Percentiles rank a stretch among this genome's conserved stretches.
phyloP scores from a whole-genome alignment of 2,113 vertebrate species.

The Empidonax alnorum region DNA sequence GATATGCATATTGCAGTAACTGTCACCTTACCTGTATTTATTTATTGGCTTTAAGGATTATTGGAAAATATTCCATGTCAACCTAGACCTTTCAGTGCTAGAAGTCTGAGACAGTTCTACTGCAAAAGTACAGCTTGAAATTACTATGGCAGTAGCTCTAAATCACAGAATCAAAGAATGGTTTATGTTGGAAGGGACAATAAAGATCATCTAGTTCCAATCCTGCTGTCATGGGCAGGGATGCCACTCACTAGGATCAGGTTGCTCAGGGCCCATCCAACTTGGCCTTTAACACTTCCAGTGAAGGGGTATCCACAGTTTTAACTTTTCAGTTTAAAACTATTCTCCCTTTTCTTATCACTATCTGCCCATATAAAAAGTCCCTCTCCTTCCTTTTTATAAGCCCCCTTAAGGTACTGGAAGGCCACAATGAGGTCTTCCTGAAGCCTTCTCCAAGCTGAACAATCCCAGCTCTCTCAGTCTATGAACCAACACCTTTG shows the following conservation, averaged over 20 bases:
- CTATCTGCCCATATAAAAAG: not conserved
- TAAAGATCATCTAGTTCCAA: not conserved
- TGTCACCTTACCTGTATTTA: not conserved
- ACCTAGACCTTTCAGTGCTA: not conserved
- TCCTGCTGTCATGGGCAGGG: not conserved
- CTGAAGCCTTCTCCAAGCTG: not conserved
- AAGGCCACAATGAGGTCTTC: not conserved
- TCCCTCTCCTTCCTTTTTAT: not conserved
- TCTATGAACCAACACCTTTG: not conserved
- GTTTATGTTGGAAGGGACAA: not conserved
- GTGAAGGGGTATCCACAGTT: not conserved
- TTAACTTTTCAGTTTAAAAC: not conserved
- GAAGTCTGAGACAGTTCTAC: not conserved
- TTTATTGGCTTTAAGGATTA: not conserved
- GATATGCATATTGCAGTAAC: not conserved
- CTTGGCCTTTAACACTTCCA: not conserved
- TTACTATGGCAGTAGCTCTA: not conserved
- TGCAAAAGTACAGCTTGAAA: not conserved
- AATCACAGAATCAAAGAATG: not conserved
- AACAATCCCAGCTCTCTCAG: not conserved
- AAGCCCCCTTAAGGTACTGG: not conserved
- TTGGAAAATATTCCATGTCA: not conserved
- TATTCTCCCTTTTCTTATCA: not conserved
- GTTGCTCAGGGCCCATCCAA: not conserved
- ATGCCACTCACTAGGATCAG: not conserved